These are phyloP conservation scores for Pachypeltis micranthus DNA, from an alignment of 1,140 invertebrate species.

Conservation along the genomic window DNA sequence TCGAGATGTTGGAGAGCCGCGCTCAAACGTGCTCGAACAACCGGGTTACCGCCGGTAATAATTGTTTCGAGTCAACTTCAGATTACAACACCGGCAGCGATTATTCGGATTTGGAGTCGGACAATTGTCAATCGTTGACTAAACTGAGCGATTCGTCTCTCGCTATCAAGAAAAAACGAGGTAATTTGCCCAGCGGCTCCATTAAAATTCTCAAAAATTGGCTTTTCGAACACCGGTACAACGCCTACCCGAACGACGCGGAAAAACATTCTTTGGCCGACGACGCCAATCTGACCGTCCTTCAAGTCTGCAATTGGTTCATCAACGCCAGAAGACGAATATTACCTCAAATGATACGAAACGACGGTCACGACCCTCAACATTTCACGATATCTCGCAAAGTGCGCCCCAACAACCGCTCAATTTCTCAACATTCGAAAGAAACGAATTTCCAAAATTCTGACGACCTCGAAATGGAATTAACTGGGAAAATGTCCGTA, in stretches of 20 bases:
- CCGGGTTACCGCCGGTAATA: too few species aligned
- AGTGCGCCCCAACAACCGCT: conserved; percentile 32
- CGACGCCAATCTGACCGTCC: conserved; percentile 73
- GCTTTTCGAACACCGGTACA: conserved; percentile 85
- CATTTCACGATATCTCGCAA: conserved; percentile 80
- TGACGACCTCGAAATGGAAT: too few species aligned
- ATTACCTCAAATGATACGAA: conserved; percentile 81
- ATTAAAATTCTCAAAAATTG: too few species aligned
- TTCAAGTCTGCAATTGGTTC: conserved; percentile 95
- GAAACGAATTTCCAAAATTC: background rate
- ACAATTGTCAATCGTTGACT: too few species aligned
- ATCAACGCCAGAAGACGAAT: conserved; percentile 87
- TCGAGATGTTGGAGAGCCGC: too few species aligned
- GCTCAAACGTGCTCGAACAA: too few species aligned
- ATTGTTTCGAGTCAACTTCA: too few species aligned
- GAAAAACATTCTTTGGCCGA: conserved; percentile 76
- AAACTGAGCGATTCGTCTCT: too few species aligned
- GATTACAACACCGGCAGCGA: too few species aligned
- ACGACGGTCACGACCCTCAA: conserved; percentile 81
- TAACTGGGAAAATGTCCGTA: background rate
- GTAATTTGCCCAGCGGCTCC: too few species aligned
- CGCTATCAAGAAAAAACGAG: too few species aligned
- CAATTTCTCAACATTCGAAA: background rate
- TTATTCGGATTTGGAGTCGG: too few species aligned
- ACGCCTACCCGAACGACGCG: conserved; percentile 86